Evolutionary conservation across 2,888 invertebrate species (phyloP).

Genomic region (Polydrusus pterygomalis): DNA sequence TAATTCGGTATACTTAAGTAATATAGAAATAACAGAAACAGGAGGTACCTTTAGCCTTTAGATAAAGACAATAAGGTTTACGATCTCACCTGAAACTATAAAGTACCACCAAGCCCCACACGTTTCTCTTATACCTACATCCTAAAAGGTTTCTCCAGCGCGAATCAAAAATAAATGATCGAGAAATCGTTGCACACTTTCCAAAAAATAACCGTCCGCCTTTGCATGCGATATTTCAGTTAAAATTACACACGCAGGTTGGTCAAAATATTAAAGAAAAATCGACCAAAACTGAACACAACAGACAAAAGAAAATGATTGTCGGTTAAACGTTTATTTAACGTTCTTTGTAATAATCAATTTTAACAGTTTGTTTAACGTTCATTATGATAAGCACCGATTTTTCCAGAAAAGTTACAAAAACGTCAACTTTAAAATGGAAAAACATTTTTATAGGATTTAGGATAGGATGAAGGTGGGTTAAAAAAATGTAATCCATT

Average conservation of each 20-base stretch:
- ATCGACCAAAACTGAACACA: background rate
- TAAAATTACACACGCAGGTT: slow-evolving; percentile 11
- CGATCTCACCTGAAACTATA: background rate
- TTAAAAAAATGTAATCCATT: too few relatives aligned
- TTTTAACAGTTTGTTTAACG: too few relatives aligned
- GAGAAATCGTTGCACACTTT: slow-evolving; percentile 30
- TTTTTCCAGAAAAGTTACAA: too few relatives aligned
- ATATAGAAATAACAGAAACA: too few relatives aligned
- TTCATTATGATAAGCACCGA: too few relatives aligned
- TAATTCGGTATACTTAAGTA: too few relatives aligned
- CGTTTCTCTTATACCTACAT: slow-evolving; percentile 2
- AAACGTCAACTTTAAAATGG: too few relatives aligned
- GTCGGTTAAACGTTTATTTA: background rate
- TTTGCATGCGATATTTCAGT: slow-evolving; percentile 10
- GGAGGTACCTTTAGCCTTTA: too few relatives aligned
- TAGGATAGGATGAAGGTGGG: too few relatives aligned
- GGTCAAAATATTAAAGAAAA: too few relatives aligned
- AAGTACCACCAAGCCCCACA: background rate
- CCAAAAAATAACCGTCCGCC: slow-evolving; percentile 24
- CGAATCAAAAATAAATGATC: slow-evolving; percentile 24
- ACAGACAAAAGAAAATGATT: background rate
- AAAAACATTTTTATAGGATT: too few relatives aligned
- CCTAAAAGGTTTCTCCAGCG: slow-evolving; percentile 20
- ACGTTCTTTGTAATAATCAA: background rate
- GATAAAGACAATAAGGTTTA: too few relatives aligned